Conservation (phyloP, 1,140 invertebrate genomes). For the Bombyx mandarina region DNA sequence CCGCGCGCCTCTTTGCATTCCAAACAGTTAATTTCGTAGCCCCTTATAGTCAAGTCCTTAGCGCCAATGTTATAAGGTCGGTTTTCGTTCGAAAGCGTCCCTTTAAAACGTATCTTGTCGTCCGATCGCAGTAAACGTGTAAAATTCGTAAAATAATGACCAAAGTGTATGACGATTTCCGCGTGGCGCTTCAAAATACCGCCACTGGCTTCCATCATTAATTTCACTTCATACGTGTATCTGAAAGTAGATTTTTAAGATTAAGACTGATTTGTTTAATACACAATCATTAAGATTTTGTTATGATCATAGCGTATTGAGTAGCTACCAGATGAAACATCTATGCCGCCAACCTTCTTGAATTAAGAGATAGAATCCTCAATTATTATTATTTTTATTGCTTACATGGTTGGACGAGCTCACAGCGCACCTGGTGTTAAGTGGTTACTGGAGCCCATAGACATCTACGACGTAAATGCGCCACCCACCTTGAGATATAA, state of each 20-base stretch:
- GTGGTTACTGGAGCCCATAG: too few relatives aligned
- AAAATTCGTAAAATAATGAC: constrained; percentile 79
- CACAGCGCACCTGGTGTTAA: too few relatives aligned
- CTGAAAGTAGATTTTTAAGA: constrained; percentile 24
- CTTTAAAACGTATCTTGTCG: constrained; percentile 82
- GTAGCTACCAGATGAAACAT: too few relatives aligned
- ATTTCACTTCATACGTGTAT: constrained; percentile 79
- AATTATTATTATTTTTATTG: too few relatives aligned
- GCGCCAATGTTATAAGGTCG: constrained; percentile 71
- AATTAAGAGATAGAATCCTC: too few relatives aligned
- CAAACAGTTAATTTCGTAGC: constrained; percentile 78
- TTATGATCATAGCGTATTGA: too few relatives aligned
- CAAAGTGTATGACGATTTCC: constrained; percentile 74
- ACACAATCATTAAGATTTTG: too few relatives aligned
- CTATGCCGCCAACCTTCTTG: too few relatives aligned
- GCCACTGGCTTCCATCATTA: constrained; percentile 77
- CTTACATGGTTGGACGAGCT: too few relatives aligned
- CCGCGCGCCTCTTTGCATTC: constrained; percentile 74
- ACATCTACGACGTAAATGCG: too few relatives aligned
- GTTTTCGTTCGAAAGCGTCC: constrained; percentile 47
- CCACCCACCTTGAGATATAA: too few relatives aligned
- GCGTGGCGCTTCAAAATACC: constrained; percentile 75
- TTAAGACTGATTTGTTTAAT: too few relatives aligned
- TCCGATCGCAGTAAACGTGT: constrained; percentile 75
- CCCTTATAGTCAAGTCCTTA: constrained; percentile 69